A percentile compares a stretch with the other conserved stretches of the same genome.
These are phyloP conservation scores for Cantharis flavilabris DNA, from an alignment of 2,888 invertebrate genomes.

Conservation along the genomic window DNA sequence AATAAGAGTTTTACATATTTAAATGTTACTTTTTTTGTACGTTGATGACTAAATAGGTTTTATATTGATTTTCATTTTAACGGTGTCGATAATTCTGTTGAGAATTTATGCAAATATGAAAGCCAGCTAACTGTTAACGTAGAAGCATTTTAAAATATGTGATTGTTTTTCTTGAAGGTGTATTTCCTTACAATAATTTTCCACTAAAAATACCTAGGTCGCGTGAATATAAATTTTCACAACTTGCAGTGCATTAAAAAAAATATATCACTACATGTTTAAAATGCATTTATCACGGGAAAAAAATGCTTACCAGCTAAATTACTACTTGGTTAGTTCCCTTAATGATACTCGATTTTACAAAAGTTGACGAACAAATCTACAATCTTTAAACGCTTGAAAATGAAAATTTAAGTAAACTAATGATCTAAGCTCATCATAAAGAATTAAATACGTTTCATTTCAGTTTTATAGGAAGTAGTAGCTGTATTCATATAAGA, in stretches of 20 bases:
- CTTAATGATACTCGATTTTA: not conserved
- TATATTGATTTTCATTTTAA: not conserved
- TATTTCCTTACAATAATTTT: slow-evolving; percentile 21
- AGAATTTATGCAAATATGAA: not conserved
- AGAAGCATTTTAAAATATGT: not conserved
- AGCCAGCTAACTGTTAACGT: not conserved
- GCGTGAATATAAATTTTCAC: slow-evolving; percentile 17
- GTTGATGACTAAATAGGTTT: not conserved
- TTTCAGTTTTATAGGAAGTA: not conserved
- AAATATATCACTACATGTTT: not conserved
- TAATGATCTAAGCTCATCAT: not conserved
- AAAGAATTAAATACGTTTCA: not conserved
- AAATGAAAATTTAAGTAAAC: not conserved
- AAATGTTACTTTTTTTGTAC: not conserved
- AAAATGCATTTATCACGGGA: not conserved
- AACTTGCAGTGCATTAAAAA: not conserved
- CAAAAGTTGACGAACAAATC: not conserved
- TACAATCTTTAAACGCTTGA: not conserved
- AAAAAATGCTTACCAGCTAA: not conserved
- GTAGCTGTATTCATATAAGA: not conserved
- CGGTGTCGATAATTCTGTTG: not conserved
- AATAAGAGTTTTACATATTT: not conserved
- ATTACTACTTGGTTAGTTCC: not conserved
- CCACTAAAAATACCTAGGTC: slow-evolving; percentile 20
- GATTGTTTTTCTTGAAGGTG: slow-evolving; percentile 7